These are phyloP conservation scores for Crypturellus undulatus DNA, from an alignment of 2,113 vertebrate species.

Conservation along the genomic window DNA sequence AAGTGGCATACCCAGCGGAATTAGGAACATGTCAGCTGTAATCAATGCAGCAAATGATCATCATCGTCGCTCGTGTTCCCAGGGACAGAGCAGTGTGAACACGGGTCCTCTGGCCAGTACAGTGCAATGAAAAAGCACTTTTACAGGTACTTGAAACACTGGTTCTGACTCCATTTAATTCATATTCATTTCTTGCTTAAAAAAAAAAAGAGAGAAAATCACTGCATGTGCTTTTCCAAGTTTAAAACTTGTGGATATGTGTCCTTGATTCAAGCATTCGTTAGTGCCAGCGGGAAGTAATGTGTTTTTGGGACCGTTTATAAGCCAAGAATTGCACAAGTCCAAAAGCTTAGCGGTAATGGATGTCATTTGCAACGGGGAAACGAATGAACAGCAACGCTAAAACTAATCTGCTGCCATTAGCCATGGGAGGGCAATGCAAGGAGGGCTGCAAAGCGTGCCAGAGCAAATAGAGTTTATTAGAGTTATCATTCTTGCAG, in stretches of 20 bases:
- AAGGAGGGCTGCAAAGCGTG: not conserved
- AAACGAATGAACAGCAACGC: not conserved
- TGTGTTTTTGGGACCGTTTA: not conserved
- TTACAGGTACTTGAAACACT: not conserved
- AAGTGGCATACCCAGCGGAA: not conserved
- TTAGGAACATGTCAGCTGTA: not conserved
- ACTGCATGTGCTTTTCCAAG: not conserved
- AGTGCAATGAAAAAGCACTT: fast-evolving
- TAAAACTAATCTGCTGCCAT: not conserved
- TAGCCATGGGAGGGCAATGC: not conserved
- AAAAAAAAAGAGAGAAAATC: not conserved
- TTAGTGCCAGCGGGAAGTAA: conserved; percentile 62
- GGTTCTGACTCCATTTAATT: not conserved
- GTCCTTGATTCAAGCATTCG: not conserved
- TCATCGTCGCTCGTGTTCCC: not conserved
- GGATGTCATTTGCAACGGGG: not conserved
- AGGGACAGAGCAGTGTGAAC: not conserved
- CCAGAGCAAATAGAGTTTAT: conserved; percentile 58
- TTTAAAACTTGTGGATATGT: not conserved
- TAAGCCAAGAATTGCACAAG: not conserved
- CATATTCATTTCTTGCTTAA: not conserved
- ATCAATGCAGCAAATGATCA: not conserved
- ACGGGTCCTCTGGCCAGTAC: not conserved
- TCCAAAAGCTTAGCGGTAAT: conserved; percentile 26
- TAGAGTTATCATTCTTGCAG: conserved; percentile 49